Evolutionary conservation across 2,888 invertebrate species (phyloP), one percentile per base, ranked within the genome.

Genomic region (Pristionchus arcanus): DNA sequence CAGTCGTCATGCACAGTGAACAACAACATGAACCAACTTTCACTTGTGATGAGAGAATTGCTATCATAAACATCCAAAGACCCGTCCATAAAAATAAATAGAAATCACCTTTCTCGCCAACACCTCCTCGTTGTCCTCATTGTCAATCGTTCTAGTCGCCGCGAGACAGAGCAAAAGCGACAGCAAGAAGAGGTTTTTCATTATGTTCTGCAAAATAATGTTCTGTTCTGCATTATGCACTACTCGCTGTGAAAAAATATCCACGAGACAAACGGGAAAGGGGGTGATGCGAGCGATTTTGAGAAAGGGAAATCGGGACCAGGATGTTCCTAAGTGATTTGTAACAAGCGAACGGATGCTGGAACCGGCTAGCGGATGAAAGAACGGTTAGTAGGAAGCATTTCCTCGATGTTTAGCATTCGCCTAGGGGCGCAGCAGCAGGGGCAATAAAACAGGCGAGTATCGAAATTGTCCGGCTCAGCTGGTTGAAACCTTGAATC

Each of bases 111-210:
- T 81, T 81, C 49, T 42, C 21, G 28, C n/a, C 28, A 81, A 28
- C 49, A 53, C 49, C 25, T 42, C 28, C 49, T 81, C 81, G 53
- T 81, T 53, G 81, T 81, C 25, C 7, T 81, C 81, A 15, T 81
- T 81, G 19, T 81, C 81, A 16, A 81, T 81, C n/a, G 49, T 81
- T n/a, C 81, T 49, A 2, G 81, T 11, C 1, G 81, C 49, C n/a
- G 28, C 21, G 15, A 81, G n/a, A 19, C 53, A 81, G 81, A 81
- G n/a, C 21, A 81, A 1, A 16, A 81, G n/a, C 15, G 49, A 49
- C 5, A n/a, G 11, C n/a, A 81, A 4, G 49, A 81, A 0, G 49
- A 53, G 49, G 5, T 53, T 15, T 11, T 53, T 49, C 81, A 81
- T 81, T 49, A 21, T 63, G 15, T 19, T 49, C 42, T 49, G 3